Percentiles rank a stretch among this genome's conserved stretches.
phyloP scores from a whole-genome alignment of 2,113 vertebrate species.

The Lophotis ruficrista region DNA sequence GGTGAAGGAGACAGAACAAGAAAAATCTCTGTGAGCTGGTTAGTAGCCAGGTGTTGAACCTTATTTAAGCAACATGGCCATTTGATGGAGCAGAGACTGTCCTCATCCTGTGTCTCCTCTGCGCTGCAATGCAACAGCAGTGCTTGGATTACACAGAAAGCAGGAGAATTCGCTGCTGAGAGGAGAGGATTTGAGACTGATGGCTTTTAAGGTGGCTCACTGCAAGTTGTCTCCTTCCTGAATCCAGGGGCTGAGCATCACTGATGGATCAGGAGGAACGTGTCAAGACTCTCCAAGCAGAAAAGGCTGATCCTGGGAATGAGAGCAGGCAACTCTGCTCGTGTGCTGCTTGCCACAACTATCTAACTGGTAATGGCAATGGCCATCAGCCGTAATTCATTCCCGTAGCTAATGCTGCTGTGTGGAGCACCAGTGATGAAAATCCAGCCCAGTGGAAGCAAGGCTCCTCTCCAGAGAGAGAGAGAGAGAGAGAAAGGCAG shows the following conservation, averaged over 20 bases:
- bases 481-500: too few species aligned
- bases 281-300: not conserved
- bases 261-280: not conserved
- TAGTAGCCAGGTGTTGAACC: not conserved
- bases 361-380: not conserved
- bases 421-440: not conserved
- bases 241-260: not conserved
- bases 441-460: not conserved
- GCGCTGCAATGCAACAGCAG: not conserved
- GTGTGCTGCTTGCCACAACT: not conserved
- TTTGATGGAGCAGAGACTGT: not conserved
- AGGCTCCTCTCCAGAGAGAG: not conserved
- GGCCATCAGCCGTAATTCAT: not conserved
- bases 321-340: not conserved
- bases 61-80: not conserved
- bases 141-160: not conserved
- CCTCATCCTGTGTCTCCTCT: not conserved
- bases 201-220: not conserved
- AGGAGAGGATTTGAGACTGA: not conserved
- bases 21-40: not conserved
- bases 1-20: not conserved
- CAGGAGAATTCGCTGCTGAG: not conserved
- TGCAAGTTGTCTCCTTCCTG: not conserved
- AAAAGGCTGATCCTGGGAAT: not conserved
- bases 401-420: not conserved